Conservation (phyloP, 2,888 invertebrate species). For the Taenaris catops region DNA sequence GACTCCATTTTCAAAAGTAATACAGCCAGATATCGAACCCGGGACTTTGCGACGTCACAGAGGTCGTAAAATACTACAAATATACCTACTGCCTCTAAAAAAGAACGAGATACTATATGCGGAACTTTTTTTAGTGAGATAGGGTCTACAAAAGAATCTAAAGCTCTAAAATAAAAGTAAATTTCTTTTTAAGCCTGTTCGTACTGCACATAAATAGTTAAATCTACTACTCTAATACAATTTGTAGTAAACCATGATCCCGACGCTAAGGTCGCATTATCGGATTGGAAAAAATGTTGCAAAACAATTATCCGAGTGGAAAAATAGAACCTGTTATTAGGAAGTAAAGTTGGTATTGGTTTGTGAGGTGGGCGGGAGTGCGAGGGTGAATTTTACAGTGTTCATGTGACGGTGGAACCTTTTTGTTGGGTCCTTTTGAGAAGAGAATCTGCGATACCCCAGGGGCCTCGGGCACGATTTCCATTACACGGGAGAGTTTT, state of each 20-base stretch:
- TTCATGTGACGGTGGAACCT: conserved; percentile 75
- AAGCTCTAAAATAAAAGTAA: too few species aligned
- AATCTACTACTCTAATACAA: conserved; percentile 78
- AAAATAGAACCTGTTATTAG: conserved; percentile 43
- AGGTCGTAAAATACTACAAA: too few species aligned
- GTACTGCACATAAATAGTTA: conserved; percentile 68
- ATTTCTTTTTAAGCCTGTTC: conserved; percentile 11
- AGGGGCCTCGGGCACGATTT: conserved; percentile 68
- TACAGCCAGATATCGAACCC: too few species aligned
- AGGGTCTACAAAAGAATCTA: too few species aligned
- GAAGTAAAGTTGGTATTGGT: conserved; percentile 46
- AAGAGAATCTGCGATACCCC: conserved; percentile 67
- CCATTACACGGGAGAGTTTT: conserved; percentile 73
- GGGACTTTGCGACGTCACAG: too few species aligned
- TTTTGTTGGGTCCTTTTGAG: conserved; percentile 75
- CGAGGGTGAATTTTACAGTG: conserved; percentile 73
- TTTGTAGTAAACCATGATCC: conserved; percentile 80
- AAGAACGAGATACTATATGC: too few species aligned
- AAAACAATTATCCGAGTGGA: conserved; percentile 36
- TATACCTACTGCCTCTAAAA: too few species aligned
- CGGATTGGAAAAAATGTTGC: conserved; percentile 76
- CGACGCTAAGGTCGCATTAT: conserved; percentile 77
- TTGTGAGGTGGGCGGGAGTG: conserved; percentile 44
- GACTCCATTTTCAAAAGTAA: too few species aligned
- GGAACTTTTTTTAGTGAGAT: too few species aligned